Conservation (phyloP, 2,113 vertebrate species). For the Shinisaurus crocodilurus region DNA sequence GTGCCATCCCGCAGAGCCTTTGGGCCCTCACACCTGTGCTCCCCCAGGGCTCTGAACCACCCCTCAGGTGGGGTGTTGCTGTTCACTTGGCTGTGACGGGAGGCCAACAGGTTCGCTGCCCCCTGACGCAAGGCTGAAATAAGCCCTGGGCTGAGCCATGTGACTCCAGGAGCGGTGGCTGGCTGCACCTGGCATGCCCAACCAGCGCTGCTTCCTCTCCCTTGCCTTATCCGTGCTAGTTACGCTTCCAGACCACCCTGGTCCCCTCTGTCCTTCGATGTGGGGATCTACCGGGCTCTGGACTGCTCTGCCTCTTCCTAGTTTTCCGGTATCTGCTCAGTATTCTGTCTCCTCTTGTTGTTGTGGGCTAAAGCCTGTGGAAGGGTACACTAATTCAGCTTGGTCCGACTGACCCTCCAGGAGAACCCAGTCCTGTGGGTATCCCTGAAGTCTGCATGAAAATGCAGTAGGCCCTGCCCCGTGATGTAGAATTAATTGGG, state of each 20-base stretch:
- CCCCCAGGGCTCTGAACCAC: background rate
- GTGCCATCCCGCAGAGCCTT: background rate
- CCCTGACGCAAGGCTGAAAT: background rate
- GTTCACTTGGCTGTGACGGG: background rate
- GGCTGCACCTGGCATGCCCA: too few species aligned
- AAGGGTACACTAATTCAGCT: background rate
- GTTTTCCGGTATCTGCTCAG: background rate
- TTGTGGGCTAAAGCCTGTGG: background rate
- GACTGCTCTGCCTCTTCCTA: background rate
- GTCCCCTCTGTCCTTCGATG: background rate
- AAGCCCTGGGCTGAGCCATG: background rate
- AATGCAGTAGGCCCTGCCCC: background rate
- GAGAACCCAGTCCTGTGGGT: too few species aligned
- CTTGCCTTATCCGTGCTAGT: background rate
- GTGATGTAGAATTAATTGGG: background rate
- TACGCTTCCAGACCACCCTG: background rate
- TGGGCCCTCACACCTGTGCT: background rate
- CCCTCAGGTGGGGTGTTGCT: background rate
- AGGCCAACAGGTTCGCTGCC: background rate
- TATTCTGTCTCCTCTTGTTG: background rate
- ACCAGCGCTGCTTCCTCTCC: background rate
- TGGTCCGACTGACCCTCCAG: background rate
- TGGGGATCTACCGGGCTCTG: background rate
- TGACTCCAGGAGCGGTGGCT: background rate
- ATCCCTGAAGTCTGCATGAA: background rate